Base-by-base conservation (phyloP, 92 coral and sea anemone species). In the Diadumene lineata region DNA sequence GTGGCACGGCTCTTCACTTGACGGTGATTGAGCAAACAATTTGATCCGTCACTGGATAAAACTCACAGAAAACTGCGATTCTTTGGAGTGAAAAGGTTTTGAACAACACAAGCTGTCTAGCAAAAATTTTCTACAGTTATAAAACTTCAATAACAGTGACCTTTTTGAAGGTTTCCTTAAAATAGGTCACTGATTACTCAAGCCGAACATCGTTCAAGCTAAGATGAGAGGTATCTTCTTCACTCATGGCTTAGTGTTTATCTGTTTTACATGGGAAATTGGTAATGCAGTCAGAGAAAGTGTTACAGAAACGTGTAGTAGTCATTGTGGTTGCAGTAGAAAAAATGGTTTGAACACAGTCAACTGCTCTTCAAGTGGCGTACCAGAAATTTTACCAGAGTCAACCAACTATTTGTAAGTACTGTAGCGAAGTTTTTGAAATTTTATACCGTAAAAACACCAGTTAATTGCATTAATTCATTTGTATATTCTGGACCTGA, bases 321-420 rank as follows among this genome's bases (percentile, higher is more conserved):
- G 7, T 22, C 18, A 28, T 3, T 62, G 68, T 34, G 33, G 9
- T 22, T 72, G 77, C 38, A 32, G 64, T 32, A 58, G 23, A 25
- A 58, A 31, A 32, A 4, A 11, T 34, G 77, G 66, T 16, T 6
- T 72, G 30, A 9, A 7, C 1, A 31, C 56, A 1, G 77, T 72
- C 11, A 72, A 72, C 34, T 72, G 77, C 24, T 72, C 77, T 9
- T 56, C 66, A 25, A 56, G 66, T 57, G 65, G 55, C 4, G 18
- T 56, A 13, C 77, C 77, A 3, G 34, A 32, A 26, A 72, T 56
- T 2, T 31, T 72, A 11, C 77, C 77, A 16, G 18, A 28, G 31
- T 65, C 55, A 72, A 56, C 77, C 2, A 31, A 31, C 19, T 72
- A 72, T 30, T 24, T 72, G 77, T 72, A 56, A 72, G 77, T 72